Base-by-base conservation (phyloP, 1,140 invertebrate genomes). In the Cherax destructor region DNA sequence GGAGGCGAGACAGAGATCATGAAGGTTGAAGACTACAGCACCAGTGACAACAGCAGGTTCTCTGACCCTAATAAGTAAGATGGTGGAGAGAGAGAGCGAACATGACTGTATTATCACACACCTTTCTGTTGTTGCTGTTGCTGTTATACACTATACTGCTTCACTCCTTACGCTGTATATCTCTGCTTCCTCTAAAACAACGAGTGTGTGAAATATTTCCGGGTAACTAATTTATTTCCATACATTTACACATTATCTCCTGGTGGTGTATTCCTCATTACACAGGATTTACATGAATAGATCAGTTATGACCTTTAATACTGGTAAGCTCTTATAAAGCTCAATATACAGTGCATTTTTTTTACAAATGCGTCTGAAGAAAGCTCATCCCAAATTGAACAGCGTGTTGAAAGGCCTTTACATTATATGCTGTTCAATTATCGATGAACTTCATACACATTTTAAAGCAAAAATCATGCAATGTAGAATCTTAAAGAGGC, bases 1-100 rank as follows among this genome's bases (percentile, higher is more conserved):
- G 97, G 97, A 21, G 97, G 96, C 30, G 96, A 96, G 94, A 96
- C 97, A 0, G 96, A 95, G 59, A 97, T 98, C 76, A 95, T 97
- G 92, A 96, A 96, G 72, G 96, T 97, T 18, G 96, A 96, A 92
- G 97, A 97, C 1, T 96, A 97, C 93, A 95, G 95, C 88, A 89
- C 61, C 79, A 52, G 56, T 16, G 87, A 89, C 50, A 83, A 47
- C 49, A 74, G 78, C 47, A 89, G 87, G 87, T 89, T 83, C 78
- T 95, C 83, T 18, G 52, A 72, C 41, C 49, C 80, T 50, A 47
- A 77, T 30, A 77, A 87, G 79, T 80, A 69, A 89, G 79, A 72
- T 80, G 80, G 87, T 83, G 79, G 87, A 30, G 56, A 11, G 11
- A 7, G 21, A n/a, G 76, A 52, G 50, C n/a, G 50, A 24, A 59